Base-by-base conservation (phyloP, 2,888 invertebrate genomes). In the Pterobdella sp. region DNA sequence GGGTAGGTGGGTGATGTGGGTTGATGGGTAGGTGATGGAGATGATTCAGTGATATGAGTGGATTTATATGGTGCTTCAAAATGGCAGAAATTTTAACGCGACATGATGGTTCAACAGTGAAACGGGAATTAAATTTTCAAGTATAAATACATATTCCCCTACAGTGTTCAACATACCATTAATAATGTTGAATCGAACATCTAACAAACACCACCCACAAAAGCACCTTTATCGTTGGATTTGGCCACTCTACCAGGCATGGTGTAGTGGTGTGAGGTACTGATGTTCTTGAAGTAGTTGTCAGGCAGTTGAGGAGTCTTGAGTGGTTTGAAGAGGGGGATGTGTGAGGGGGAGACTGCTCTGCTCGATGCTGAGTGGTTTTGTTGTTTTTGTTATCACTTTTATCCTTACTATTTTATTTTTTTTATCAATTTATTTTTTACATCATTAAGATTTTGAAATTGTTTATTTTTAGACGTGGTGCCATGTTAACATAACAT, bases 351-450 rank as follows among this genome's bases (percentile, higher is more conserved):
- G 26, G 60, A 56, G n/a, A 56, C 60, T 14, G n/a, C n/a, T 22
- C 60, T 56, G 60, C 60, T 56, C n/a, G 60, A 56, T 4, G 60
- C 60, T 56, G 60, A n/a, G n/a, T n/a, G n/a, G n/a, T n/a, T n/a
- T n/a, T 42, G 49, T 42, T 7, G 49, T 42, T 7, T 7, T 42
- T 42, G 49, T 42, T 42, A 22, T 42, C 22, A n/a, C n/a, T n/a
- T n/a, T n/a, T n/a, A n/a, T n/a, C n/a, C n/a, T n/a, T n/a, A n/a
- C n/a, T n/a, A n/a, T n/a, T n/a, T n/a, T n/a, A n/a, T 42, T 42
- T 7, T 42, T 14, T 22, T 42, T 42, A 42, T 14, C 7, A 42
- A 42, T 7, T 42, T 42, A 42, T 42, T 42, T 14, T 42, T 42
- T 42, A 42, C n/a, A n/a, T n/a, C n/a, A n/a, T n/a, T n/a, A n/a